These are phyloP conservation scores for Volucella inflata DNA, from an alignment of 2,888 invertebrate genomes.

Conservation along the genomic window DNA sequence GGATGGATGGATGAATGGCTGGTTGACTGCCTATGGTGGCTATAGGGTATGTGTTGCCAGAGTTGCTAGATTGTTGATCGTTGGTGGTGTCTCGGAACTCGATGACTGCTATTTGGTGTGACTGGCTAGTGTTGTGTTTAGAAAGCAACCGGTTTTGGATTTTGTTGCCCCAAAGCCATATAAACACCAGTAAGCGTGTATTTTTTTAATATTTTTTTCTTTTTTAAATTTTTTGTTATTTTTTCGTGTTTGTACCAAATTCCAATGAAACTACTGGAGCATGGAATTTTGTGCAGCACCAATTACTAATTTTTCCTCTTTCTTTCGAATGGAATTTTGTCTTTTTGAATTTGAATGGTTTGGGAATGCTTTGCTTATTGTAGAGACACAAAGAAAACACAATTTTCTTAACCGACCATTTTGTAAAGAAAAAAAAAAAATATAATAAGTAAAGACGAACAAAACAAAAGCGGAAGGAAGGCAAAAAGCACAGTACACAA, in stretches of 20 bases:
- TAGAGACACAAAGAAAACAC: constrained; percentile 25
- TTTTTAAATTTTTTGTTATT: constrained; percentile 11
- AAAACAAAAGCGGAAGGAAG: constrained; percentile 22
- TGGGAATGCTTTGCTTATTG: background rate
- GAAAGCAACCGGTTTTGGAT: constrained; percentile 74
- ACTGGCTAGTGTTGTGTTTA: constrained; percentile 65
- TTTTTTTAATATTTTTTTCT: constrained; percentile 40
- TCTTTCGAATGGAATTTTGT: constrained; percentile 18
- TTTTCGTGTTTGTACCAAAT: constrained; percentile 58
- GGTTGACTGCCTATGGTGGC: constrained; percentile 24
- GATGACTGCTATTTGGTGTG: constrained; percentile 38
- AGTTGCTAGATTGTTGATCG: constrained; percentile 41
- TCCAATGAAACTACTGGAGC: constrained; percentile 58
- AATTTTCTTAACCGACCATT: constrained; percentile 59
- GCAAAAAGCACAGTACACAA: constrained; percentile 36
- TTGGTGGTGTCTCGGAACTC: constrained; percentile 25
- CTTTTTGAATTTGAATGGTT: constrained; percentile 7
- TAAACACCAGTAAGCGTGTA: constrained; percentile 62
- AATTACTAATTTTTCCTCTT: constrained; percentile 2
- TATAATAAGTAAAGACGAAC: background rate
- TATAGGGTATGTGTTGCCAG: constrained; percentile 46
- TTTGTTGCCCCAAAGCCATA: constrained; percentile 67
- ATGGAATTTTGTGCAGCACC: constrained; percentile 48
- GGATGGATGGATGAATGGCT: too few species aligned
- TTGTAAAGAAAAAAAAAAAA: constrained; percentile 53